Evolutionary conservation across 2,113 vertebrate genomes (phyloP), one percentile per base, ranked within the genome.

Genomic region (Rhynchomys soricoides): DNA sequence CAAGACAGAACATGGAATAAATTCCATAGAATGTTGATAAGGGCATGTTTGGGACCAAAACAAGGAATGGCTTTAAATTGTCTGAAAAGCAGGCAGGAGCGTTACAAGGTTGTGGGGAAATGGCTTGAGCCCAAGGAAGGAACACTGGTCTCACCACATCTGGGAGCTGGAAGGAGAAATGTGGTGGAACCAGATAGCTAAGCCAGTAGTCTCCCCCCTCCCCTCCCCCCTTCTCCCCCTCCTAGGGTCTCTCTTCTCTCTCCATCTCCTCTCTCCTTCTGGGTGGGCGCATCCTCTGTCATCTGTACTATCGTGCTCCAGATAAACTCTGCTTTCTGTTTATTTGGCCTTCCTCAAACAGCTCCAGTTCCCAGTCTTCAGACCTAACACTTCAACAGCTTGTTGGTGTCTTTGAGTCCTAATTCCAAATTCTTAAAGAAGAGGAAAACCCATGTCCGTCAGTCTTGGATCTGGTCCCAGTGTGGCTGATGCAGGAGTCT

Each of bases 371-470:
- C 40, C 24, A 34, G 24, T 17, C 82, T 89, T 96, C 62, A 94
- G 66, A 68, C 81, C 26, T 31, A 86, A 75, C 50, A 45, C 13
- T 45, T 89, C 45, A 91, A 50, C 31, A 79, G 59, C 26, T 66
- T 45, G 73, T 87, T 86, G 40, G 62, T 62, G 1, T 91, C 40
- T 17, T 0, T 74, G 26, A 19, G 4, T 82, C 22, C 48, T 68
- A 93, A 48, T 52, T 73, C 68, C n/a, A 86, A 93, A 86, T 86
- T 93, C 45, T 74, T 7, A 17, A 89, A 71, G 59, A 86, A 94
- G 82, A 66, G n/a, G 78, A 50, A 34, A 34, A 34, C 66, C 59
- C 8, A 57, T 26, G n/a, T 43, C 62, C 24, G 5, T 77, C 45
- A 57, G 24, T 50, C 37, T 21, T 34, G 73, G 73, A 29, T 88